Evolutionary conservation across 2,888 invertebrate genomes (phyloP), one percentile per base, ranked within the genome.

Genomic region (Acrocyrtus sp.): DNA sequence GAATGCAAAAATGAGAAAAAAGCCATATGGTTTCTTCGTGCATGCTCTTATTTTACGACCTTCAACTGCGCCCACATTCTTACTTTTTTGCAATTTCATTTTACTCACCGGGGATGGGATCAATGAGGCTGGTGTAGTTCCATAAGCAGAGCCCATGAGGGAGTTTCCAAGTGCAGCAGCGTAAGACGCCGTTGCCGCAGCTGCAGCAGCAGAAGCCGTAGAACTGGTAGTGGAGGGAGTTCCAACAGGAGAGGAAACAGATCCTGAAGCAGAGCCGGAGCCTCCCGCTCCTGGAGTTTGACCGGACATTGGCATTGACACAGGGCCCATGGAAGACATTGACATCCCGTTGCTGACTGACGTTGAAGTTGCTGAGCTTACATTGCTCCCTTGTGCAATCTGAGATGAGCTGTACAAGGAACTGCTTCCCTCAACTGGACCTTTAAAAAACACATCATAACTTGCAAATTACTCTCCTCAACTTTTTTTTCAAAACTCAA

Each of bases 91-190:
- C n/a, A n/a, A n/a, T n/a, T n/a, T n/a, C n/a, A n/a, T n/a, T n/a
- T 17, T 45, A 47, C 70, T 77, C 34, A 81, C 81, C 80, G 80
- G 81, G 54, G 79, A 63, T 21, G 79, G 74, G 51, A 81, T 78
- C 60, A 81, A 74, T 10, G 78, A 74, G 2, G 76, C 58, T 26
- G 80, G 74, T 6, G 81, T 77, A 48, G 78, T 72, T 22, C 76
- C 75, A 67, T 81, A 81, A 29, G 78, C 73, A 1, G 81, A 81
- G 43, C 76, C 76, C 80, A 81, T 81, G 50, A 81, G 69, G 17
- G 81, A 79, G 50, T 81, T 81, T n/a, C 81, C 80, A 34, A 81
- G 66, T 12, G 81, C 77, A 10, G 78, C 76, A 3, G 79, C 78
- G 58, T 81, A 81, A 3, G 79, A 68, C 3, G 79, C 77, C 15